phyloP scores from a whole-genome alignment of 2,797 vertebrate genomes.

The Taeniopygia guttata region DNA sequence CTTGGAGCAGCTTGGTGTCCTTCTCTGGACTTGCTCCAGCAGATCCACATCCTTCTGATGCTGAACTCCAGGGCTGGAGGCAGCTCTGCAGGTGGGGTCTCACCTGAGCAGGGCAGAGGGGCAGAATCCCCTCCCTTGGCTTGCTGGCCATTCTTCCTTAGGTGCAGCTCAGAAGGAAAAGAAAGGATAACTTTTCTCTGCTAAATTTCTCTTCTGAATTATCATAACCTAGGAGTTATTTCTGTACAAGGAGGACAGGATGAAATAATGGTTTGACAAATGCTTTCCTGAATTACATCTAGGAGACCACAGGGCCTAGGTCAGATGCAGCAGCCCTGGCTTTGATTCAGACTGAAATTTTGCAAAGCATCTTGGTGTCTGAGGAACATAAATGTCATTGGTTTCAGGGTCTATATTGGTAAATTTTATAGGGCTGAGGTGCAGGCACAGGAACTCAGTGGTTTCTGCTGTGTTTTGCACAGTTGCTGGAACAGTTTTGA shows the following conservation, averaged over 20 bases:
- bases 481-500: background rate
- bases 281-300: background rate
- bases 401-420: slow-evolving; percentile 41
- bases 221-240: background rate
- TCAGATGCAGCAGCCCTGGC: background rate
- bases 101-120: background rate
- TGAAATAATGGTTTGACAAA: background rate
- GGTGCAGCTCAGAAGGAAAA: background rate
- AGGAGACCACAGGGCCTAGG: background rate
- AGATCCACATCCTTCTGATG: fast-evolving
- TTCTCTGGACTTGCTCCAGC: fast-evolving
- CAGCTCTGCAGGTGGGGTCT: background rate
- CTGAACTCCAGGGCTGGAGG: fast-evolving
- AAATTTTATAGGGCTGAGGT: background rate
- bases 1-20: fast-evolving
- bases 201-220: background rate
- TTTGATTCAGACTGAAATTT: slow-evolving; percentile 58
- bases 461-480: slow-evolving; percentile 31
- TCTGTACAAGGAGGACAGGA: background rate
- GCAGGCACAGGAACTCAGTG: slow-evolving; percentile 33
- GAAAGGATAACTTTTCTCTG: background rate
- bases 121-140: background rate
- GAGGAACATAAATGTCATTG: slow-evolving; percentile 37
- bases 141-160: background rate
- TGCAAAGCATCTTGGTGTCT: background rate